Conservation (phyloP, 2,888 invertebrate species). For the Sminthurides aquaticus region DNA sequence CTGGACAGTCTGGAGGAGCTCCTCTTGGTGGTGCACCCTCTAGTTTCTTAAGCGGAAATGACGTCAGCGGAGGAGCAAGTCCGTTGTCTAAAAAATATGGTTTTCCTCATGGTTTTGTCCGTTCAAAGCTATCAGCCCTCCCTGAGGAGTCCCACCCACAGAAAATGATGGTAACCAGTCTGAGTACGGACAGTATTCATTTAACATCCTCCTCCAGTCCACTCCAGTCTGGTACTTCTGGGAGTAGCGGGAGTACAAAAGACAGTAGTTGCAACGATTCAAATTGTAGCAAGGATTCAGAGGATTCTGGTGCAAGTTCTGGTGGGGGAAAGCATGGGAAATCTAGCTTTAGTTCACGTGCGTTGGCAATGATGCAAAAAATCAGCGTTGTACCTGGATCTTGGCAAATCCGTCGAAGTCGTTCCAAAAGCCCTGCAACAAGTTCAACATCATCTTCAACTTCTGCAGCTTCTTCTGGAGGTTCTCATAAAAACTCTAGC, state of each 20-base stretch:
- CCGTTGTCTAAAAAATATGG: slow-evolving; percentile 47
- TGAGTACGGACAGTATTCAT: slow-evolving; percentile 40
- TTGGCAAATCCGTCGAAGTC: slow-evolving; percentile 25
- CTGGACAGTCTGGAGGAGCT: neutral
- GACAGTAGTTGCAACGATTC: slow-evolving; percentile 19
- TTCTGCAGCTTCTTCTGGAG: neutral
- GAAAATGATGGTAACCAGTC: slow-evolving; percentile 32
- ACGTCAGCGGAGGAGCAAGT: slow-evolving; percentile 17
- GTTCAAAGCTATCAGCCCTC: slow-evolving; percentile 66
- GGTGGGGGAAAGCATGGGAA: neutral
- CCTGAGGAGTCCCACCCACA: slow-evolving; percentile 58
- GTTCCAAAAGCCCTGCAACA: slow-evolving; percentile 36
- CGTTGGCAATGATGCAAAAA: neutral
- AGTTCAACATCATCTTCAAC: slow-evolving; percentile 13
- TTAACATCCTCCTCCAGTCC: slow-evolving; percentile 9
- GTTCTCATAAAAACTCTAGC: neutral
- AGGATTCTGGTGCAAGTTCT: neutral
- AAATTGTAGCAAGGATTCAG: neutral
- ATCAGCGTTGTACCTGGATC: neutral
- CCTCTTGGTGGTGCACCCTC: neutral
- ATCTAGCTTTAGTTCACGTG: neutral
- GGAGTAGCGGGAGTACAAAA: slow-evolving; percentile 4
- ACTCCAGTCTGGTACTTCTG: neutral
- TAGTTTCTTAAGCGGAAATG: slow-evolving; percentile 16
- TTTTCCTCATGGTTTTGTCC: slow-evolving; percentile 70